Evolutionary conservation across 2,113 vertebrate species (phyloP), one percentile per base, ranked within the genome.

Genomic region (Stegostoma tigrinum): DNA sequence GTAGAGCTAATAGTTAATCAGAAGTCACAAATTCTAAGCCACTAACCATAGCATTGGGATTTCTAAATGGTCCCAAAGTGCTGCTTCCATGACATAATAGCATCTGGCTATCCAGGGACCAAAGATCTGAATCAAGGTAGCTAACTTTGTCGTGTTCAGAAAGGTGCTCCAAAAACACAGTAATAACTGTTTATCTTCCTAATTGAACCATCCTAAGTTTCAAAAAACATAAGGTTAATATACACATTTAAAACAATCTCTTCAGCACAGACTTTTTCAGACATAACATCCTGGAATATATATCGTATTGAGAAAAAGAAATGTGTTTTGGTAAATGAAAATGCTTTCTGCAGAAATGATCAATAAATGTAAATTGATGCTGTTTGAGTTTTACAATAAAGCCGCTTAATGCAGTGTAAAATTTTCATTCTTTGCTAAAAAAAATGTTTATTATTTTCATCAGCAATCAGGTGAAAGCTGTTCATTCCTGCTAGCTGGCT

Each of bases 401-500:
- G 75, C 23, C 52, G 68, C 52, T 95, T 72, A 95, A 75, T 17
- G 30, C 24, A 27, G 38, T 72, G 2, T 52, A 52, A 95, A 48
- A 34, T 75, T 72, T 95, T 38, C 34, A 61, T 14, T 95, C 24
- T 2, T 34, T 72, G 64, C 24, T 48, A 61, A 61, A 21, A 72
- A 75, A 94, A 94, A 52, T 72, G 67, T 72, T 52, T 95, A 52
- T 75, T 52, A 24, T 72, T 52, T 52, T 70, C 68, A 95, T 45
- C 66, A 34, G 68, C 48, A 95, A 70, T 45, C 67, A 48, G 17
- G 27, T 75, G 42, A 95, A 95, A 68, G 94, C 72, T 95, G 38
- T 95, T 95, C 94, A 52, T 95, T 67, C 68, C 94, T 34, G 94
- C 94, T 67, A 95, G 94, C n/a, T 72, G 68, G 45, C 14, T 72